Evolutionary conservation across 2,888 invertebrate species (phyloP).

Genomic region (Ceratothoa steindachneri): DNA sequence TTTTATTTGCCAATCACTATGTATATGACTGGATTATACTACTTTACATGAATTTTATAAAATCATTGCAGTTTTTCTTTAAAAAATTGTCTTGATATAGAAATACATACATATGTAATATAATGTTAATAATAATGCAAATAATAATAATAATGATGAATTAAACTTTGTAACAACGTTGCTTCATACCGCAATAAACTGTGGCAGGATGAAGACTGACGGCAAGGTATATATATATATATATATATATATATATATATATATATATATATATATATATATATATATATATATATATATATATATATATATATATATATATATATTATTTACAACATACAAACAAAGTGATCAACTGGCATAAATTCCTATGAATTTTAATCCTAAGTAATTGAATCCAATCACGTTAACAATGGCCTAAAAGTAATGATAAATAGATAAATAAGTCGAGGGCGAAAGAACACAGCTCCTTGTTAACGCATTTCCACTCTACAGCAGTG

Average conservation of each 20-base stretch:
- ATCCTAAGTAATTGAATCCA: not conserved
- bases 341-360: not conserved
- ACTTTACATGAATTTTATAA: not conserved
- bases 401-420: not conserved
- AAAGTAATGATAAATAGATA: not conserved
- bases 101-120: not conserved
- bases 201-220: no score
- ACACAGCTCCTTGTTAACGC: no score
- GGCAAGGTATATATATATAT: no score
- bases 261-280: not conserved
- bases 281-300: not conserved
- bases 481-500: no score
- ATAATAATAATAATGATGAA: no score
- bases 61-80: no score
- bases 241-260: slow-evolving; percentile 15
- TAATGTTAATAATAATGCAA: no score
- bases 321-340: not conserved
- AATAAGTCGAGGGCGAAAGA: not conserved
- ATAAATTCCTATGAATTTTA: not conserved
- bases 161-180: no score
- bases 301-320: not conserved
- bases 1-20: not conserved
- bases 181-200: no score
- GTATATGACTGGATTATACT: not conserved
- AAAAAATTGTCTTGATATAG: not conserved